Percentiles rank a stretch among this genome's conserved stretches.
Evolutionary conservation across 2,113 vertebrate species (phyloP).

Genomic region (Lasiurus borealis): DNA sequence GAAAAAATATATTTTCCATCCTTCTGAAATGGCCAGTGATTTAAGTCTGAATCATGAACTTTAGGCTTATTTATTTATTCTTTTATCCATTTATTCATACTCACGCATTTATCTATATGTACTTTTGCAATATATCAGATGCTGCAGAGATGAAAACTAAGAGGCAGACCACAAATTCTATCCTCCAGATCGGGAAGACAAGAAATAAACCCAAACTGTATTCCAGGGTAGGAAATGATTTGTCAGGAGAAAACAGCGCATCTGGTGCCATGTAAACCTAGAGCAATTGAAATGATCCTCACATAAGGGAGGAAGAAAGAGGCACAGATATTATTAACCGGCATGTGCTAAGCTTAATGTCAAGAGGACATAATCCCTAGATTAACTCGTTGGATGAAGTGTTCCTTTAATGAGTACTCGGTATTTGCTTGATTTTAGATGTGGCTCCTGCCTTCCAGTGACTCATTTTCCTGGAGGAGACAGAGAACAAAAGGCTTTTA

Average conservation of each 20-base stretch:
- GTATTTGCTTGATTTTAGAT: not conserved
- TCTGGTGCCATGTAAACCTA: not conserved
- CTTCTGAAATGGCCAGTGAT: slow-evolving; percentile 12
- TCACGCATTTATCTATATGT: not conserved
- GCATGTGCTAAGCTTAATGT: not conserved
- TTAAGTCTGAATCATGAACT: not conserved
- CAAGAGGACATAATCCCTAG: not conserved
- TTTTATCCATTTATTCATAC: not conserved
- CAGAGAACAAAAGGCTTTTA: not conserved
- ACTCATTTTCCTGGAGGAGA: not conserved
- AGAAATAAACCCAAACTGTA: not conserved
- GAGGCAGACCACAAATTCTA: not conserved
- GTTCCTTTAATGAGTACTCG: not conserved
- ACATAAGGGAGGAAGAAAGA: not conserved
- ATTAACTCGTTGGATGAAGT: not conserved
- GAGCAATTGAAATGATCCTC: not conserved
- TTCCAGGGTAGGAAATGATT: not conserved
- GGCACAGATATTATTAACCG: not conserved
- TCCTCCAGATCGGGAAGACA: not conserved
- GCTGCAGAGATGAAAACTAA: not conserved
- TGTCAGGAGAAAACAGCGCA: not conserved
- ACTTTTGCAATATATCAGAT: not conserved
- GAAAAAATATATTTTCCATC: not conserved
- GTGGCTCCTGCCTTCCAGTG: too few species aligned
- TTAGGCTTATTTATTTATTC: not conserved